These are phyloP conservation scores for Arnoldichthys spilopterus DNA, from an alignment of 2,797 vertebrate species.

Conservation along the genomic window DNA sequence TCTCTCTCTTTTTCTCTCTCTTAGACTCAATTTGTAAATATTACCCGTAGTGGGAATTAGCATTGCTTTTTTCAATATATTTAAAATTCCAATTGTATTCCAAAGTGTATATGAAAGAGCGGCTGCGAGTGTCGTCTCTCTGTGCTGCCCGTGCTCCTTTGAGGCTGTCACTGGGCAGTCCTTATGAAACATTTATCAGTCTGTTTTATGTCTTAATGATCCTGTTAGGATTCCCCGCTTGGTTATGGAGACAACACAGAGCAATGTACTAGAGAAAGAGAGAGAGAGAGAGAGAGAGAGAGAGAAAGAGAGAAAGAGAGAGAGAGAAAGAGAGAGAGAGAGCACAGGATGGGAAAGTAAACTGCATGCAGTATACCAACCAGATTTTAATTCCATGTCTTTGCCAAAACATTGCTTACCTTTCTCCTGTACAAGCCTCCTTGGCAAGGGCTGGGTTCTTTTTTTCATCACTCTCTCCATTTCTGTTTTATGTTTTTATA, in stretches of 20 bases:
- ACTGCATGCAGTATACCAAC: constrained; percentile 72
- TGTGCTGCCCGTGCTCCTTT: constrained; percentile 71
- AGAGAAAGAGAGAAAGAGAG: constrained; percentile 63
- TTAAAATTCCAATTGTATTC: constrained; percentile 82
- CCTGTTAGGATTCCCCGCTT: constrained; percentile 79
- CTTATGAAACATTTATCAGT: constrained; percentile 85
- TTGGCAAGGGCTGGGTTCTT: constrained; percentile 57
- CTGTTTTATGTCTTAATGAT: constrained; percentile 84
- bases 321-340: constrained; percentile 57
- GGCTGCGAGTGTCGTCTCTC: constrained; percentile 64
- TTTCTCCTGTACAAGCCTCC: constrained; percentile 72
- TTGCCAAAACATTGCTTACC: constrained; percentile 78
- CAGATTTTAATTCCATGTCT: constrained; percentile 74
- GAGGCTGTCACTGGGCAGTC: constrained; percentile 78
- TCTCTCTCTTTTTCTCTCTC: no score
- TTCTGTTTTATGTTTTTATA: constrained; percentile 88
- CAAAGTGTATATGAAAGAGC: constrained; percentile 72
- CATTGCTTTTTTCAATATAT: constrained; percentile 71
- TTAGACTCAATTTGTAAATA: constrained; percentile 83
- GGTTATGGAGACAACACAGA: constrained; percentile 73
- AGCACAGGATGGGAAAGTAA: constrained; percentile 68
- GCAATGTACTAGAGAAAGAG: constrained; percentile 54
- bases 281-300: constrained; percentile 61
- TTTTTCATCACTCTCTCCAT: constrained; percentile 61
- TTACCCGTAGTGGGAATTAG: constrained; percentile 81